These are phyloP conservation scores for Regulus satrapa DNA, from an alignment of 2,113 vertebrate genomes.

Conservation along the genomic window DNA sequence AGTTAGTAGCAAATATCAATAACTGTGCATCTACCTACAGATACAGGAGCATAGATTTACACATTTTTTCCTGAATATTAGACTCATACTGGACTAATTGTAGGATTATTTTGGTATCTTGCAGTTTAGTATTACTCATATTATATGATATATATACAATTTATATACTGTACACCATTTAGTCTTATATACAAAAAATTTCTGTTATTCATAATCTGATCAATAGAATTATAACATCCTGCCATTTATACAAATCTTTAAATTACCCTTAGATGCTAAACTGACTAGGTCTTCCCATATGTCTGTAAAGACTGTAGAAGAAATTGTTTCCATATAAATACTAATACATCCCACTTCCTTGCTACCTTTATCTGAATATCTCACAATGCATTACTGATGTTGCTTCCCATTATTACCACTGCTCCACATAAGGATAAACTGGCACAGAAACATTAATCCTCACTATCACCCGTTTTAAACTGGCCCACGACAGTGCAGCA, in stretches of 20 bases:
- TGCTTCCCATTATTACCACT: neutral
- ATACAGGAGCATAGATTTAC: neutral
- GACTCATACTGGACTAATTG: neutral
- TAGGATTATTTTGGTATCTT: neutral
- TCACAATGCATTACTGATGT: rapidly evolving
- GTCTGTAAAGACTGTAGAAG: neutral
- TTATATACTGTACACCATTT: neutral
- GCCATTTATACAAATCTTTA: neutral
- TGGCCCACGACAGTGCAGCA: neutral
- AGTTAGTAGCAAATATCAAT: neutral
- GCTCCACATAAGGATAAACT: neutral
- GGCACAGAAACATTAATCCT: neutral
- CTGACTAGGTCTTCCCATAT: neutral
- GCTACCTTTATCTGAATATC: neutral
- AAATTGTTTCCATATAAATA: neutral
- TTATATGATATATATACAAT: neutral
- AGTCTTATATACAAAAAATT: neutral
- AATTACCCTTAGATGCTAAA: neutral
- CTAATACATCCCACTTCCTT: neutral
- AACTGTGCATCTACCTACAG: neutral
- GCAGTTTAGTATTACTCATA: neutral
- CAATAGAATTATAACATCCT: neutral
- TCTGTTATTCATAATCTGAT: neutral
- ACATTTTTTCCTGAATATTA: neutral
- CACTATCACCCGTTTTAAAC: neutral